These are phyloP conservation scores for Alosa alosa DNA, from an alignment of 2,113 vertebrate genomes.

Conservation along the genomic window DNA sequence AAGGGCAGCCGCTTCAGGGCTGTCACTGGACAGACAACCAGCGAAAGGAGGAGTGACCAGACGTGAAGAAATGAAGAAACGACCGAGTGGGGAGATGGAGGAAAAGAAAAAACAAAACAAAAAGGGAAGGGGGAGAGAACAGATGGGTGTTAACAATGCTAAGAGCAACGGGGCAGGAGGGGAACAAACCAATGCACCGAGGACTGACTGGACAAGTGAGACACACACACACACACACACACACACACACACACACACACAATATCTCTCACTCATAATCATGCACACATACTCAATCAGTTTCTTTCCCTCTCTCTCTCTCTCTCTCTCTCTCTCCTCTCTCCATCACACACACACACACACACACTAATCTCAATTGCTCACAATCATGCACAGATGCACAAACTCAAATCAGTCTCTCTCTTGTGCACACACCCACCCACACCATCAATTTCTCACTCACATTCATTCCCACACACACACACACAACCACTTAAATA, in stretches of 20 bases:
- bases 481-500: not conserved
- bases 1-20: constrained; percentile 99
- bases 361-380: not conserved
- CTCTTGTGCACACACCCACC: constrained; percentile 23
- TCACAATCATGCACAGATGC: not conserved
- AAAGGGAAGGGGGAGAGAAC: constrained; percentile 79
- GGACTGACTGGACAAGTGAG: constrained; percentile 16
- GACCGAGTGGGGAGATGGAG: constrained; percentile 67
- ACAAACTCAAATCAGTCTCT: not conserved
- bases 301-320: not conserved
- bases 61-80: constrained; percentile 45
- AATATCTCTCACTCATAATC: not conserved
- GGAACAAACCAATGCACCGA: constrained; percentile 38
- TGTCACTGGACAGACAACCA: constrained; percentile 83
- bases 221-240: constrained; percentile 7
- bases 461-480: constrained; percentile 6
- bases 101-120: constrained; percentile 60
- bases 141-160: constrained; percentile 90
- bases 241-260: constrained; percentile 2
- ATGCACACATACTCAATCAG: not conserved
- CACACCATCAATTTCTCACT: not conserved
- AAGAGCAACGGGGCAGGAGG: constrained; percentile 51
- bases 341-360: constrained; percentile 28
- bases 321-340: not conserved
- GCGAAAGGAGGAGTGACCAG: not conserved